Percentiles rank a stretch among this genome's conserved stretches.
Evolutionary conservation across 2,888 invertebrate species (phyloP).

Genomic region (Rhogogaster chlorosoma): DNA sequence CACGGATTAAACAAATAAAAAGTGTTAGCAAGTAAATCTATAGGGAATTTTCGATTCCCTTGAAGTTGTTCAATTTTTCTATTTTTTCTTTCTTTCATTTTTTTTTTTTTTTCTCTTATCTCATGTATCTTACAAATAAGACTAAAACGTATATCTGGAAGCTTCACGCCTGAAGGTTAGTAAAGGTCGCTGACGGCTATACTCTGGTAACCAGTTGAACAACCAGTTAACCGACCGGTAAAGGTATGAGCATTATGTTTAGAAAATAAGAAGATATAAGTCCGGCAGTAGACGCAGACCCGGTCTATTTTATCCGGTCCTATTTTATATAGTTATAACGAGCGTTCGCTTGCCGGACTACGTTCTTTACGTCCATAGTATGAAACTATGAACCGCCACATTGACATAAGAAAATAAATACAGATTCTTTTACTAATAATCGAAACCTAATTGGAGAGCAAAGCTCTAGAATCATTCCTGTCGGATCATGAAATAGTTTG

Average conservation of each 20-base stretch:
- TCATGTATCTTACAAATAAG: not conserved
- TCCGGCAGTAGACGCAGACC: conserved; percentile 4
- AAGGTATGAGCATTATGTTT: conserved; percentile 15
- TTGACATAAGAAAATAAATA: not conserved
- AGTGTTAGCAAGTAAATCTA: not conserved
- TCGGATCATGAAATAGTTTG: not conserved
- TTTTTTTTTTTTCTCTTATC: not conserved
- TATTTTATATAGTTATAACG: not conserved
- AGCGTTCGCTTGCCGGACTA: not conserved
- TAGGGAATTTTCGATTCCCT: not conserved
- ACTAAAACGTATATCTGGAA: not conserved
- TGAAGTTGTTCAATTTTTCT: not conserved
- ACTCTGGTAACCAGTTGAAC: conserved; percentile 37
- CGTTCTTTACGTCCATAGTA: not conserved
- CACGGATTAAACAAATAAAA: not conserved
- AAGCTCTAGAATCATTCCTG: not conserved
- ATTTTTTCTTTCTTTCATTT: not conserved
- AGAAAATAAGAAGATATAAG: not conserved
- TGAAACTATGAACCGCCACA: not conserved
- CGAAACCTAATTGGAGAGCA: not conserved
- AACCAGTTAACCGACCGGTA: conserved; percentile 18
- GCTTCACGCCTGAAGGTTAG: conserved; percentile 4
- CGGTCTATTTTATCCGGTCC: not conserved
- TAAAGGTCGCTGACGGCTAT: conserved; percentile 30
- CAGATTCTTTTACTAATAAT: not conserved